Evolutionary conservation across 2,113 vertebrate genomes (phyloP).

Genomic region (Microcebus lehilahytsara): DNA sequence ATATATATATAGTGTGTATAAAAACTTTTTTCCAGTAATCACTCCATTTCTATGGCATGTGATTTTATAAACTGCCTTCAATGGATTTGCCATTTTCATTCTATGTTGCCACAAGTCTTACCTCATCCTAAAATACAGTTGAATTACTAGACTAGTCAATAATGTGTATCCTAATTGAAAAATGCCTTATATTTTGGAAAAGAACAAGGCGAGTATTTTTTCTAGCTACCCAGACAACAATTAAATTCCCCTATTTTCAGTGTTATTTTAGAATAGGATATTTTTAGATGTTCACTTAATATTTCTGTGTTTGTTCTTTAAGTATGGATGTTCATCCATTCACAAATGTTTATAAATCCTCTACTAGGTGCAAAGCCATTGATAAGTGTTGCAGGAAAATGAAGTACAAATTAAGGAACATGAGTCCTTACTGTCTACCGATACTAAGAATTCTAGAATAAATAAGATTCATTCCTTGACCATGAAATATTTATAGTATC

Average conservation of each 20-base stretch:
- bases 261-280: not conserved
- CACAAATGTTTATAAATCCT: not conserved
- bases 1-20: not conserved
- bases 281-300: not conserved
- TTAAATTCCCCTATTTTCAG: not conserved
- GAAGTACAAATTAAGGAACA: not conserved
- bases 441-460: not conserved
- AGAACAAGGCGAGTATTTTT: not conserved
- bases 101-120: not conserved
- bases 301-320: not conserved
- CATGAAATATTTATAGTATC: not conserved
- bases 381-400: not conserved
- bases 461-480: not conserved
- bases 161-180: not conserved
- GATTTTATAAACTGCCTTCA: not conserved
- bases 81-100: conserved; percentile 13
- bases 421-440: not conserved
- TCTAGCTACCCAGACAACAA: not conserved
- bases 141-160: not conserved
- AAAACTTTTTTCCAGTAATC: too few relatives aligned
- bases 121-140: not conserved
- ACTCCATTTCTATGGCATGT: not conserved
- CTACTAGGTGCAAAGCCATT: not conserved
- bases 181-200: not conserved
- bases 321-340: not conserved